Base-by-base conservation (phyloP, 2,113 vertebrate species). In the Entelurus aequoreus region DNA sequence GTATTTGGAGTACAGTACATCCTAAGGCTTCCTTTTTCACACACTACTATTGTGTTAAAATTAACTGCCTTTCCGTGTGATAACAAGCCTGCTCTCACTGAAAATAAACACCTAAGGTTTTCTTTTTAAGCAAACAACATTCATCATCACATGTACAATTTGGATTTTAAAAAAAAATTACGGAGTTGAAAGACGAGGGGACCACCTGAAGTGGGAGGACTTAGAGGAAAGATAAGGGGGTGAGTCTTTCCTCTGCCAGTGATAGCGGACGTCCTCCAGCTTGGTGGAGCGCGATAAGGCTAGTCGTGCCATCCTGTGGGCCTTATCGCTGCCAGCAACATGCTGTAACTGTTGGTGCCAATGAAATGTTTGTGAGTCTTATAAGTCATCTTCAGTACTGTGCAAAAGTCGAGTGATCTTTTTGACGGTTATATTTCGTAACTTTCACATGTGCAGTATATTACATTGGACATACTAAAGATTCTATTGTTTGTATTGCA, bases 301-400 rank as follows among this genome's bases (percentile, higher is more conserved):
- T 6, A 4, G 48, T 63, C 58, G 36, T 76, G 78, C 77, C 81
- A 86, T 78, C 75, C 81, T 76, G 67, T 70, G 68, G 70, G 72
- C 52, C 84, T 90, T 90, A 89, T 90, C 87, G 55, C 15, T 49
- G 66, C 53, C 65, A 35, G 46, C 75, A 85, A 74, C 12, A 2
- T 49, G 69, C 65, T 63, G 64, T 69, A 70, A 64, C 79, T 74
- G 81, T 86, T 81, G 63, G 66, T 66, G 72, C 68, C 65, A 60
- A 44, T 66, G 68, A 62, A 28, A 12, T 15, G 8, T 48, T 36
- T 36, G 48, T 61, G 6, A 11, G 42, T 46, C 42, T 46, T 46
- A 5, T 12, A 5, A 11, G 42, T 46, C 42, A 46, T 46, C 42
- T 12, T 11, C 4, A 46, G 9, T 46, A 12, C 42, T 46, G 10